Evolutionary conservation across 2,888 invertebrate genomes (phyloP).

Genomic region (Xestobium rufovillosum): DNA sequence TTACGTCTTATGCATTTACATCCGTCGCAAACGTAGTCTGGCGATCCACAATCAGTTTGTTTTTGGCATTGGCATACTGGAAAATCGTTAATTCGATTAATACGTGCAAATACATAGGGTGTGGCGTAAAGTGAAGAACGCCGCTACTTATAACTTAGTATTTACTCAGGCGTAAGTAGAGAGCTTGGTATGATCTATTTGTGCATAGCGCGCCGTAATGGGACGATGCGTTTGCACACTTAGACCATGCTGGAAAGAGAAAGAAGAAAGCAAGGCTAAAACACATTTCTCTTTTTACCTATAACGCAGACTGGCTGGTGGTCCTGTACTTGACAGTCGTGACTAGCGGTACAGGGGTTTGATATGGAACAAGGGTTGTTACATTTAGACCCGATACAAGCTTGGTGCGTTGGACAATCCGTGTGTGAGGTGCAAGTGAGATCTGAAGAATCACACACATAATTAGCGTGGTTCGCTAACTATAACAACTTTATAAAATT

Average conservation of each 20-base stretch:
- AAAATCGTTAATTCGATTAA: neutral
- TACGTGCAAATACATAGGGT: neutral
- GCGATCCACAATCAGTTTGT: slow-evolving; percentile 55
- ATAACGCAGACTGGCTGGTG: slow-evolving; percentile 79
- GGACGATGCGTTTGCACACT: no score
- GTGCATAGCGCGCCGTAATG: no score
- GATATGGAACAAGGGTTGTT: slow-evolving; percentile 71
- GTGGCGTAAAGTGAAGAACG: no score
- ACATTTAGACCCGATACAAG: slow-evolving; percentile 73
- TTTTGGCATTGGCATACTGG: slow-evolving; percentile 66
- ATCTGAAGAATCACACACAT: slow-evolving; percentile 45
- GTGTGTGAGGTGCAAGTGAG: slow-evolving; percentile 71
- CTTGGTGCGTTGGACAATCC: slow-evolving; percentile 69
- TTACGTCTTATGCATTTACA: slow-evolving; percentile 61
- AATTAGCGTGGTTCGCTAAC: slow-evolving; percentile 4
- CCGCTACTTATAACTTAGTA: no score
- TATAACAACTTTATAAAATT: slow-evolving; percentile 6
- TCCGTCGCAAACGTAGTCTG: slow-evolving; percentile 57
- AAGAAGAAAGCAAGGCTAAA: neutral
- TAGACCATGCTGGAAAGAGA: no score
- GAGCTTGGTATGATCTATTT: no score
- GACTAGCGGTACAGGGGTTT: slow-evolving; percentile 65
- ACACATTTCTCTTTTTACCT: slow-evolving; percentile 44
- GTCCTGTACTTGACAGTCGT: slow-evolving; percentile 74
- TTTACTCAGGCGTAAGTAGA: no score